These are phyloP conservation scores for Lapara coniferarum DNA, from an alignment of 2,888 invertebrate species.

Conservation along the genomic window DNA sequence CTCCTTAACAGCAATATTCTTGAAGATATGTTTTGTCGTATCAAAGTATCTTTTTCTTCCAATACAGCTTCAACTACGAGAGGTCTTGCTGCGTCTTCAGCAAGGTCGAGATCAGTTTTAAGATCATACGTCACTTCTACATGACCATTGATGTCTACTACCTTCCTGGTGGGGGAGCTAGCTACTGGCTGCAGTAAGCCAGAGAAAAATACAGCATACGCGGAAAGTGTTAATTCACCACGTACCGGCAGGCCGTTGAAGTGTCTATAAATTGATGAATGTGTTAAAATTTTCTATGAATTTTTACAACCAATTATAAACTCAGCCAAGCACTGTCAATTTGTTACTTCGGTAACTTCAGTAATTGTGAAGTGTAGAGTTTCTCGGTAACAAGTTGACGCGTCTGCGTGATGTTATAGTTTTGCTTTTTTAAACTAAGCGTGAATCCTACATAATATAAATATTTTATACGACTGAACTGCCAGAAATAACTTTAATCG, in stretches of 20 bases:
- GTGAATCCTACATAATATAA: too few species aligned
- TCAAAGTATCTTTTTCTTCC: conserved; percentile 94
- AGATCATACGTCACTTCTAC: conserved; percentile 90
- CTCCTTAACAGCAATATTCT: conserved; percentile 84
- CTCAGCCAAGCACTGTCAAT: too few species aligned
- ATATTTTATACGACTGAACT: too few species aligned
- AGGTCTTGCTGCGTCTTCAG: conserved; percentile 90
- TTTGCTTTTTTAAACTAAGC: too few species aligned
- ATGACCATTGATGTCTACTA: conserved; percentile 85
- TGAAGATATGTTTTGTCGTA: conserved; percentile 90
- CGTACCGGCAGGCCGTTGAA: conserved; percentile 93
- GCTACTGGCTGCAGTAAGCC: conserved; percentile 91
- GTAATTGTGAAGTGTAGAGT: too few species aligned
- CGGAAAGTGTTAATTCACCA: conserved; percentile 93
- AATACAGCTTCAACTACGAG: conserved; percentile 94
- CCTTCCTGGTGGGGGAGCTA: conserved; percentile 88
- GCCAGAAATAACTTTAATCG: not conserved
- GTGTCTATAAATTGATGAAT: conserved; percentile 81
- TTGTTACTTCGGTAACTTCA: not conserved
- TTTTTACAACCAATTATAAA: not conserved
- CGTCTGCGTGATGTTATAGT: too few species aligned
- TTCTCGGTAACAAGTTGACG: too few species aligned
- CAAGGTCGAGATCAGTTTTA: conserved; percentile 88
- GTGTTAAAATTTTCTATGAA: too few species aligned
- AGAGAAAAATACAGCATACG: conserved; percentile 92